A percentile compares a stretch with the other conserved stretches of the same genome.
Evolutionary conservation across 2,113 vertebrate species (phyloP).

Genomic region (western clawed frog (Xenopus tropicalis)): DNA sequence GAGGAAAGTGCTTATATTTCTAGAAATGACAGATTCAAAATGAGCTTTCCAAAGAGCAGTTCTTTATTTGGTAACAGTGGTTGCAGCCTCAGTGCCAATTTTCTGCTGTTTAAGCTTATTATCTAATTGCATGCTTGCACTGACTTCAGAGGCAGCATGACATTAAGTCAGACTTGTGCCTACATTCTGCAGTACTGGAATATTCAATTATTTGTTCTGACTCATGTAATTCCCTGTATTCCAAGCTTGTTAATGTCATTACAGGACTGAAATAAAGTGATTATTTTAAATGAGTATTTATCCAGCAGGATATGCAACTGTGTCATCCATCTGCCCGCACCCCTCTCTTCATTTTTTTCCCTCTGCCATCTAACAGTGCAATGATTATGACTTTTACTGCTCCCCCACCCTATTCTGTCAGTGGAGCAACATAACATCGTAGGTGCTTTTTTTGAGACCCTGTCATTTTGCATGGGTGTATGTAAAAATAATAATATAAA

Average conservation of each 20-base stretch:
- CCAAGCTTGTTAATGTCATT: slow-evolving; percentile 86
- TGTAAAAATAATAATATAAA: slow-evolving; percentile 65
- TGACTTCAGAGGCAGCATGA: slow-evolving; percentile 69
- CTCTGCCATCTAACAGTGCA: slow-evolving; percentile 18
- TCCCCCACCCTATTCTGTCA: slow-evolving; percentile 60
- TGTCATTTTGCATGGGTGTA: slow-evolving; percentile 73
- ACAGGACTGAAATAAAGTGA: slow-evolving; percentile 82
- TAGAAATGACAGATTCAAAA: slow-evolving; percentile 52
- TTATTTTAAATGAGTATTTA: slow-evolving; percentile 82
- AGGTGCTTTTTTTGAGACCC: slow-evolving; percentile 66
- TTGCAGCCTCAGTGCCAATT: slow-evolving; percentile 63
- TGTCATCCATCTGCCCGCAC: slow-evolving; percentile 58
- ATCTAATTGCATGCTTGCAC: slow-evolving; percentile 82
- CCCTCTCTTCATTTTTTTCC: slow-evolving; percentile 6
- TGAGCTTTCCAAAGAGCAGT: slow-evolving; percentile 63
- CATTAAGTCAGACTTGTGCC: slow-evolving; percentile 68
- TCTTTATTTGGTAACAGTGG: slow-evolving; percentile 54
- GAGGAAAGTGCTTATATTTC: slow-evolving; percentile 40
- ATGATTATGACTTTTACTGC: slow-evolving; percentile 44
- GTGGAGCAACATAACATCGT: slow-evolving; percentile 56
- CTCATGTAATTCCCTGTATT: slow-evolving; percentile 83
- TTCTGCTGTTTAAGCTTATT: slow-evolving; percentile 92
- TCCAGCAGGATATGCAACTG: slow-evolving; percentile 64
- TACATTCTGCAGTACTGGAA: slow-evolving; percentile 63
- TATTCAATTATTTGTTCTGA: slow-evolving; percentile 90